Evolutionary conservation across 2,797 vertebrate species (phyloP).

Genomic region (Tiaroga cobitis): DNA sequence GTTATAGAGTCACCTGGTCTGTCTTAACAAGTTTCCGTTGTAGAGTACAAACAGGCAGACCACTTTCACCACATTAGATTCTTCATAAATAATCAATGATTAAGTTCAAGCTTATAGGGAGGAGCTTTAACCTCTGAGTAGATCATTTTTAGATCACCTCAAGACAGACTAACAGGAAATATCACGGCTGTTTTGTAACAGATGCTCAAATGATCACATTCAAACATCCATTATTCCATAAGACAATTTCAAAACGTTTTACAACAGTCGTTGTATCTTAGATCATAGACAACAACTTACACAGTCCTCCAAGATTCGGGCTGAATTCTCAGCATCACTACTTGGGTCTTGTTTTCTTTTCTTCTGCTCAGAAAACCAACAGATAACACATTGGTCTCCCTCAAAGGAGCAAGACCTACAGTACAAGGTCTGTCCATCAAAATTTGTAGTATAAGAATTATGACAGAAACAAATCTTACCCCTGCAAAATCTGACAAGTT

Average conservation of each 20-base stretch:
- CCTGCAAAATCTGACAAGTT: slow-evolving; percentile 73
- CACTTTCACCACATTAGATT: neutral
- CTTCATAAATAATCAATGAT: neutral
- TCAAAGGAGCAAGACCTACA: slow-evolving; percentile 39
- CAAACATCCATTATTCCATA: neutral
- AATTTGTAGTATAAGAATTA: neutral
- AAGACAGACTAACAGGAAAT: neutral
- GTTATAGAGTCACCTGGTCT: slow-evolving; percentile 36
- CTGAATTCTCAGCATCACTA: slow-evolving; percentile 64
- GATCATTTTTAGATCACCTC: neutral
- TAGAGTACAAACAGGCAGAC: slow-evolving; percentile 36
- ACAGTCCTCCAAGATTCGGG: slow-evolving; percentile 75
- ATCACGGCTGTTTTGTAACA: slow-evolving; percentile 7
- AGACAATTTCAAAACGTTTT: neutral
- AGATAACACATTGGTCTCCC: slow-evolving; percentile 47
- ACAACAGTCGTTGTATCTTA: slow-evolving; percentile 37
- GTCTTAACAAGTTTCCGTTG: slow-evolving; percentile 42
- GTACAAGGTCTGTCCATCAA: slow-evolving; percentile 40
- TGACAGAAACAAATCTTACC: slow-evolving; percentile 66
- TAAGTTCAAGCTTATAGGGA: neutral
- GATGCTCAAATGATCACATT: neutral
- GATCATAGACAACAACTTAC: slow-evolving; percentile 54
- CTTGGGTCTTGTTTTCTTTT: slow-evolving; percentile 81
- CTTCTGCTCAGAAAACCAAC: slow-evolving; percentile 73
- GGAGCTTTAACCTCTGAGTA: neutral